Evolutionary conservation across 2,888 invertebrate species (phyloP), one percentile per base, ranked within the genome.

Genomic region (Parnassius glacialis): DNA sequence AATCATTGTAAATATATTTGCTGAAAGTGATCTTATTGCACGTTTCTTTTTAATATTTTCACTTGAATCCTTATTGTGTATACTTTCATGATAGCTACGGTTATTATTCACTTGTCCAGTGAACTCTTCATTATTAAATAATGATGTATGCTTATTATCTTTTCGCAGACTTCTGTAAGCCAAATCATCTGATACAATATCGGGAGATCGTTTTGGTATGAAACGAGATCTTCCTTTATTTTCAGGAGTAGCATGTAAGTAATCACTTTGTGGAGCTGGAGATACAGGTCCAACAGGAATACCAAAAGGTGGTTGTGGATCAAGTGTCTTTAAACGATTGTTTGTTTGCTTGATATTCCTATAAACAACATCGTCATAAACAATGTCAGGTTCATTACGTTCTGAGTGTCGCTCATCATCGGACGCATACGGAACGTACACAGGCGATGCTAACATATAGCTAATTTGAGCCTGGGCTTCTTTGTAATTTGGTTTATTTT

Each of bases 301-400:
- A 20, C 97, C 97, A 80, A 98, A 98, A 1, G 96, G 97, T 47
- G 96, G 97, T 77, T 97, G 97, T 13, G 95, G 96, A 59, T 97
- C 97, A 3, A 94, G 77, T 9, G 95, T 93, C 80, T 94, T 95
- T 51, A 94, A 84, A 54, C 93, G 93, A 76, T 94, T 94, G 72
- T 97, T 97, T 10, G 95, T 94, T 78, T 95, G 94, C 74, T 95
- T 95, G 64, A 96, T 94, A 76, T 94, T 96, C 70, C 97, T 93
- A 78, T 95, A 97, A 44, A 96, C 95, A 10, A 97, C 95, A 83
- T 97, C 97, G 77, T 97, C 97, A 61, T 94, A 92, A 10, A 96
- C 94, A 13, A 96, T 92, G 83, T 97, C 96, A 2, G 97, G 97
- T 78, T 97, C 97, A 55, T 93, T 93, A n/a, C 91, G 92, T 66